Evolutionary conservation across 2,113 vertebrate species (phyloP).

Genomic region (Eonycteris spelaea): DNA sequence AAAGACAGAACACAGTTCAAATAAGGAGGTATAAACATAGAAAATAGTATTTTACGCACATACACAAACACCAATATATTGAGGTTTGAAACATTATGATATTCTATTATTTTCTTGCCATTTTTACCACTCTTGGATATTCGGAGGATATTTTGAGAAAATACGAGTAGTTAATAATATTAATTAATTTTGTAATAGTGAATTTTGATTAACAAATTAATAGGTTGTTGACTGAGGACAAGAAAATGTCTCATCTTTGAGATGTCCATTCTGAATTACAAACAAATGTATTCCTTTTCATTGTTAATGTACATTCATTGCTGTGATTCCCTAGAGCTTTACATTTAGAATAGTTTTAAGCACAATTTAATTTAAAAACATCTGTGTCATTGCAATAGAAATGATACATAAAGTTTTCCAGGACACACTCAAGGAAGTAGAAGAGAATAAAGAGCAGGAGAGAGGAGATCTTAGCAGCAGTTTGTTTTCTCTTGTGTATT

Average conservation of each 20-base stretch:
- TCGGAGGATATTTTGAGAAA: slow-evolving; percentile 14
- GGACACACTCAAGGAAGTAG: background rate
- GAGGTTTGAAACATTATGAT: background rate
- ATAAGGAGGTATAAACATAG: background rate
- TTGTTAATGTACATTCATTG: background rate
- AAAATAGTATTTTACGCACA: slow-evolving; percentile 8
- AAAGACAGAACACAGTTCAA: slow-evolving; percentile 34
- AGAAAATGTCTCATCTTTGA: background rate
- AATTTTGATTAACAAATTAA: slow-evolving; percentile 24
- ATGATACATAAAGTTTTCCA: slow-evolving; percentile 20
- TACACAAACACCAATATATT: background rate
- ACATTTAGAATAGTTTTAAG: slow-evolving; percentile 5
- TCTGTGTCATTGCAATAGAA: slow-evolving; percentile 2
- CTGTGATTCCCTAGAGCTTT: background rate
- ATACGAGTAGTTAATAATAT: background rate
- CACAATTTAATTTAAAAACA: slow-evolving; percentile 54
- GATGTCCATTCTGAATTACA: slow-evolving; percentile 3
- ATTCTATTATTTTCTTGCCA: background rate
- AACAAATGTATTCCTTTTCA: slow-evolving; percentile 26
- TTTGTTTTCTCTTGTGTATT: slow-evolving; percentile 40
- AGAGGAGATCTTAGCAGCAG: background rate
- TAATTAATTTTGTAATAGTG: background rate
- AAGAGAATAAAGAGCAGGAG: background rate
- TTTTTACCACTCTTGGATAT: background rate
- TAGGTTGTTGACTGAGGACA: background rate